Base-by-base conservation (phyloP, 37 sponge, comb jelly and placozoan species). In the Axinella damicornis region DNA sequence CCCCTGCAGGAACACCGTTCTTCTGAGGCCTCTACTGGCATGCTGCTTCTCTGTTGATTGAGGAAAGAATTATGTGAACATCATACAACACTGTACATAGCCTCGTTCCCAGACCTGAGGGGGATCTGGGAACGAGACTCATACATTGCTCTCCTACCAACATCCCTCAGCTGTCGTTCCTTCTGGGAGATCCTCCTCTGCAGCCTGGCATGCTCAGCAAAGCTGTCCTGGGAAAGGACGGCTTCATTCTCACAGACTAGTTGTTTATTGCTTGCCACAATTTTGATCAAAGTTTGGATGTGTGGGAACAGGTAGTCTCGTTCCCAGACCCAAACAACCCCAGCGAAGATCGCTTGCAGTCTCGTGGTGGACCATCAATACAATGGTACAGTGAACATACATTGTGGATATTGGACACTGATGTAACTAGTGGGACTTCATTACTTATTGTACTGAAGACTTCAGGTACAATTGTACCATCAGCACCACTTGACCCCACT, bases 161-260 rank as follows among this genome's bases (percentile, higher is more conserved):
- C 0, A 17, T 24, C 13, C 2, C 56, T 32, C 27, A 90, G 68
- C 15, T 65, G 28, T 12, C 37, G 2, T 30, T 85, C 71, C 65
- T 85, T 79, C 36, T 57, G 36, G 34, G 27, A 54, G 13, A 84
- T 31, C 30, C 74, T 72, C 38, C 91, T 79, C 53, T 85, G 55
- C 4, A 85, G 34, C 40, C 71, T 71, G 0, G 91, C 58, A 80
- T 90, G 64, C 17, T 59, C 71, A 2, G 85, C 86, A 80, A 90
- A 90, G 22, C 76, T 70, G 27, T 85, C 77, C 91, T 90, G 20
- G 4, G 77, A 40, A 5, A 21, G 5, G 62, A 25, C 27, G 9
- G 4, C 46, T 46, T 46, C 46, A 46, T 4, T 9, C 46, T 9
- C 46, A 4, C 46, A 46, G n/a, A n/a, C n/a, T n/a, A n/a, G n/a